Conservation (phyloP, 2,797 vertebrate genomes). For the Knipowitschia caucasica region DNA sequence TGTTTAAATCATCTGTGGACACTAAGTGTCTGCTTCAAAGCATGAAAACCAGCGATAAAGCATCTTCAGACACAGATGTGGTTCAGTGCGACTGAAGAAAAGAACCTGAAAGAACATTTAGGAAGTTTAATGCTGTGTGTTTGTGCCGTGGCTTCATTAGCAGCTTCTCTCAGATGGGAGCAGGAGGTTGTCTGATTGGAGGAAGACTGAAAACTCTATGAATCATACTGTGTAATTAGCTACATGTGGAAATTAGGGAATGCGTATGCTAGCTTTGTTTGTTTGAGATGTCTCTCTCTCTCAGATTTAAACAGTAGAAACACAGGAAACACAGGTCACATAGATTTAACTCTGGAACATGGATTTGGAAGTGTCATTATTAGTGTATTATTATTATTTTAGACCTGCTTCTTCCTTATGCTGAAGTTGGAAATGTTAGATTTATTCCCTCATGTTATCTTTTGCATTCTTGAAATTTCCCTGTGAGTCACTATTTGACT, state of each 20-base stretch:
- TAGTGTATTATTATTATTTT: too few relatives aligned
- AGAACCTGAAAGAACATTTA: neutral
- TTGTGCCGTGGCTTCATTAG: neutral
- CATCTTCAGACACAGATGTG: constrained; percentile 35
- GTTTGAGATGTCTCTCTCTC: constrained; percentile 23
- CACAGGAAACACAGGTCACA: too few relatives aligned
- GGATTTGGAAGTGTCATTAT: too few relatives aligned
- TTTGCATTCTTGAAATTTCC: too few relatives aligned
- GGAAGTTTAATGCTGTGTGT: constrained; percentile 13
- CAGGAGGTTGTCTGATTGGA: constrained; percentile 20
- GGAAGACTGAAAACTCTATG: constrained; percentile 6
- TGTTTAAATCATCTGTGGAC: constrained; percentile 39
- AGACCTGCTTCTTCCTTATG: too few relatives aligned
- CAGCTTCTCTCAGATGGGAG: constrained; percentile 4
- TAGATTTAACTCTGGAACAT: too few relatives aligned
- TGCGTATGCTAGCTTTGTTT: constrained; percentile 14
- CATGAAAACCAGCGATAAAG: constrained; percentile 25
- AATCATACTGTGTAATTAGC: constrained; percentile 8
- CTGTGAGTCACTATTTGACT: too few relatives aligned
- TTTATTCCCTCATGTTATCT: too few relatives aligned
- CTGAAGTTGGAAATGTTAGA: too few relatives aligned
- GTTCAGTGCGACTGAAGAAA: constrained; percentile 3
- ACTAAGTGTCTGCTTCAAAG: constrained; percentile 46
- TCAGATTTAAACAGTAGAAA: too few relatives aligned
- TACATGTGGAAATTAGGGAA: constrained; percentile 18